Conservation (phyloP, 2,797 vertebrate genomes). For the Yasuhikotakia modesta region DNA sequence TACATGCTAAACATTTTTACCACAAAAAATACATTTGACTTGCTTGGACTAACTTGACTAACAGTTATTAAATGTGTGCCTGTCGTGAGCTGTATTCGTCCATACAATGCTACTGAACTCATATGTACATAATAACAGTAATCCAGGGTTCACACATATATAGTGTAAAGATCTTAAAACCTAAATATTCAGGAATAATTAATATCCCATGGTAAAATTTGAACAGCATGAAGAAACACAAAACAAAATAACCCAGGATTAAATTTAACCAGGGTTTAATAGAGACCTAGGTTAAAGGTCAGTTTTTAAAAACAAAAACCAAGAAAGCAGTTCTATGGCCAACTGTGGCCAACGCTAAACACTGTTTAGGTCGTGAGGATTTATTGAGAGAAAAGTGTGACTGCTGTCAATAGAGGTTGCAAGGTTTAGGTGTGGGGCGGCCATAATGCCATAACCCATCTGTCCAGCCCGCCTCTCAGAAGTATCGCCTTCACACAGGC, state of each 20-base stretch:
- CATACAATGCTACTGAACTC: background rate
- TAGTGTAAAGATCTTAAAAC: background rate
- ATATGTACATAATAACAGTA: background rate
- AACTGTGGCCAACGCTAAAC: background rate
- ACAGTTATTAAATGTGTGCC: no score
- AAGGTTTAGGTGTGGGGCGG: background rate
- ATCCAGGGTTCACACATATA: background rate
- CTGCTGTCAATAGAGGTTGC: background rate
- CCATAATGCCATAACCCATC: conserved; percentile 13
- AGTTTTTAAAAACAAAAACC: background rate
- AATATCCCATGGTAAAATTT: background rate
- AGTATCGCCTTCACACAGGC: conserved; percentile 46
- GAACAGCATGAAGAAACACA: background rate
- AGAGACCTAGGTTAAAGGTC: background rate
- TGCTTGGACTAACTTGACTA: background rate
- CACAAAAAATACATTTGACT: no score
- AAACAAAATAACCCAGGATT: background rate
- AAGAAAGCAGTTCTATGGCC: no score
- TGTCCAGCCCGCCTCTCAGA: conserved; percentile 34
- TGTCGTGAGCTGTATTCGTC: background rate
- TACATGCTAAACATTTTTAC: no score
- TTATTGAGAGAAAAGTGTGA: conserved; percentile 6
- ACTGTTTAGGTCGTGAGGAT: background rate
- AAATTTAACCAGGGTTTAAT: background rate
- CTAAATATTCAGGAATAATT: background rate